Percentiles rank a stretch among this genome's conserved stretches.
These are phyloP conservation scores for Motacilla tschutschensis DNA, from an alignment of 2,113 vertebrate species.

Conservation along the genomic window DNA sequence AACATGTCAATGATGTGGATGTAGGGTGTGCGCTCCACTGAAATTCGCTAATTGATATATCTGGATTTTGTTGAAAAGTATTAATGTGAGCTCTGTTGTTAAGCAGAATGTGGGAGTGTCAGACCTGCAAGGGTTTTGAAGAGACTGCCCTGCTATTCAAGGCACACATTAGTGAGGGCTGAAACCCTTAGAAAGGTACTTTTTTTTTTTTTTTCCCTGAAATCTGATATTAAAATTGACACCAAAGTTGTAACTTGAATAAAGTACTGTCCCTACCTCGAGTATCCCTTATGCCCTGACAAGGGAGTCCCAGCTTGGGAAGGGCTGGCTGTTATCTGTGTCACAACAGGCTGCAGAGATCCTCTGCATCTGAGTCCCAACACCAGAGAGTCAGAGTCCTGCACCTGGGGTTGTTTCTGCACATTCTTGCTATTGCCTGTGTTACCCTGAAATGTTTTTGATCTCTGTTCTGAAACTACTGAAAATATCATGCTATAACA, in stretches of 20 bases:
- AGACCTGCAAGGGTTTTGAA: neutral
- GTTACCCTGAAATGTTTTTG: neutral
- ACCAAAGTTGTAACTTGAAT: neutral
- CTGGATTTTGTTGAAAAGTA: neutral
- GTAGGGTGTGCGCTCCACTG: neutral
- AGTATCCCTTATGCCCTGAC: neutral
- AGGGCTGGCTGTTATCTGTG: neutral
- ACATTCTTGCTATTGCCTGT: accelerated
- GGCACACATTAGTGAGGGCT: neutral
- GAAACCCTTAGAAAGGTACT: neutral
- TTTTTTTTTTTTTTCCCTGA: neutral
- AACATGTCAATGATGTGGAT: neutral
- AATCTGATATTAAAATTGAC: neutral
- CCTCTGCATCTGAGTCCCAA: neutral
- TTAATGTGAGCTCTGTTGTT: neutral
- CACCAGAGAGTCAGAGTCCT: accelerated
- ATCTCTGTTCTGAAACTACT: neutral
- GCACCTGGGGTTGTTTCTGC: neutral
- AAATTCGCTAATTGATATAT: neutral
- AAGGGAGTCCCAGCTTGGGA: neutral
- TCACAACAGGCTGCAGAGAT: neutral
- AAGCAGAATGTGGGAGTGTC: neutral
- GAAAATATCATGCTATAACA: neutral
- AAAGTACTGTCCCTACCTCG: neutral
- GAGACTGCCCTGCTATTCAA: neutral